Conservation (phyloP, 1,140 invertebrate species). For the Samia ricini region DNA sequence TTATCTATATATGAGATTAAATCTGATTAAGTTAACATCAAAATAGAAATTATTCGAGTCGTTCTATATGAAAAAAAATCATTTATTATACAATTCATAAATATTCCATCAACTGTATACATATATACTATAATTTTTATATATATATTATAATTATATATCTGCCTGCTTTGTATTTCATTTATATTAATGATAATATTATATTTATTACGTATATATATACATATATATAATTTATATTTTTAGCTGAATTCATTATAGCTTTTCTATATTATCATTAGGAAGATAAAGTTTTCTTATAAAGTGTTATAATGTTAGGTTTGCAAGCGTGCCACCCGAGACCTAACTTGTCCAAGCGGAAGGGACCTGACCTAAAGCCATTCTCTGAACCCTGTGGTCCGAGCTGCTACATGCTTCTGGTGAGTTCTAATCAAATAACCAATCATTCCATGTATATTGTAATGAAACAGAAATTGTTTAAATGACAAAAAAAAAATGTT, state of each 20-base stretch:
- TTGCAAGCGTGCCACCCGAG: conserved; percentile 94
- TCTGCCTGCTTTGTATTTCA: background rate
- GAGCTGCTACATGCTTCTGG: conserved; percentile 94
- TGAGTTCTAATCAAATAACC: conserved; percentile 66
- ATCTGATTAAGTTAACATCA: too few relatives aligned
- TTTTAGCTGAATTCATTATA: background rate
- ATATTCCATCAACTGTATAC: background rate
- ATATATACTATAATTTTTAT: too few relatives aligned
- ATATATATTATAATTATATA: background rate
- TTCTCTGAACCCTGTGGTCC: conserved; percentile 92
- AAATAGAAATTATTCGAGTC: too few relatives aligned
- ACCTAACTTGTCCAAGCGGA: conserved; percentile 92
- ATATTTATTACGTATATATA: too few relatives aligned
- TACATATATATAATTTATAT: background rate
- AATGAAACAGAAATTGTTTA: too few relatives aligned
- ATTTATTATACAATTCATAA: background rate
- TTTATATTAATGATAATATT: background rate
- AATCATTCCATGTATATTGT: too few relatives aligned
- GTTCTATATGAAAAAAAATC: too few relatives aligned
- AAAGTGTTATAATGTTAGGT: conserved; percentile 55
- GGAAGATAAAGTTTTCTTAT: background rate
- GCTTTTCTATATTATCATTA: background rate
- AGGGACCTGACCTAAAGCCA: conserved; percentile 92
- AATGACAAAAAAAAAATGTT: too few relatives aligned
- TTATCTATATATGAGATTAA: too few relatives aligned